Conservation (phyloP, 2,797 vertebrate genomes). For the Eidolon dupreanum region DNA sequence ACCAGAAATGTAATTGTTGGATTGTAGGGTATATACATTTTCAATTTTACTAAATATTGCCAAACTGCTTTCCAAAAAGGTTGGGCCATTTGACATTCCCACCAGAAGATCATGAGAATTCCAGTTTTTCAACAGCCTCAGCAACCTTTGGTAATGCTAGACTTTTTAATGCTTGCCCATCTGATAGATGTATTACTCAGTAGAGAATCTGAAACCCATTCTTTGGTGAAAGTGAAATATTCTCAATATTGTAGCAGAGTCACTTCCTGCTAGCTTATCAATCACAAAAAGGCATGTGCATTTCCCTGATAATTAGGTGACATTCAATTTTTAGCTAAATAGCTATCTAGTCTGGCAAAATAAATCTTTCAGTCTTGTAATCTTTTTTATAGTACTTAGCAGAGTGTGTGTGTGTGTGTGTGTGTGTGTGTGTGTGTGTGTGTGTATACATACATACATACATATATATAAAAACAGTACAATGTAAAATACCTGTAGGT, state of each 20-base stretch:
- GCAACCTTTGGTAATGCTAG: background rate
- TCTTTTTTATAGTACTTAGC: background rate
- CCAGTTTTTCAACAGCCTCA: background rate
- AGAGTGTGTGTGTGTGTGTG: background rate
- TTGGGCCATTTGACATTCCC: background rate
- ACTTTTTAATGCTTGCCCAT: background rate
- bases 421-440: no score
- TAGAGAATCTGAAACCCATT: conserved; percentile 41
- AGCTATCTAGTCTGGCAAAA: conserved; percentile 50
- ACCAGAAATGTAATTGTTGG: background rate
- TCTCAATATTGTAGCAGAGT: conserved; percentile 67
- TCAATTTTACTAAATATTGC: conserved; percentile 16
- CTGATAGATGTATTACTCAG: background rate
- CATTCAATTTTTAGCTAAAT: background rate
- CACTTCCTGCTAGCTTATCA: conserved; percentile 81
- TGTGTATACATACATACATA: no score
- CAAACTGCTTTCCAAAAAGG: conserved; percentile 13
- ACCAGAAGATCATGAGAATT: background rate
- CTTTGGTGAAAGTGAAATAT: conserved; percentile 68
- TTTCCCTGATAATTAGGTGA: conserved; percentile 47
- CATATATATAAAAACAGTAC: background rate
- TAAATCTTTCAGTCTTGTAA: conserved; percentile 12
- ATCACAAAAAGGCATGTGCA: conserved; percentile 45
- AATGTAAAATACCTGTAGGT: background rate
- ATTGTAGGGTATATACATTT: background rate